phyloP scores from a whole-genome alignment of 2,888 invertebrate genomes.

The Epirrhoe tristata region DNA sequence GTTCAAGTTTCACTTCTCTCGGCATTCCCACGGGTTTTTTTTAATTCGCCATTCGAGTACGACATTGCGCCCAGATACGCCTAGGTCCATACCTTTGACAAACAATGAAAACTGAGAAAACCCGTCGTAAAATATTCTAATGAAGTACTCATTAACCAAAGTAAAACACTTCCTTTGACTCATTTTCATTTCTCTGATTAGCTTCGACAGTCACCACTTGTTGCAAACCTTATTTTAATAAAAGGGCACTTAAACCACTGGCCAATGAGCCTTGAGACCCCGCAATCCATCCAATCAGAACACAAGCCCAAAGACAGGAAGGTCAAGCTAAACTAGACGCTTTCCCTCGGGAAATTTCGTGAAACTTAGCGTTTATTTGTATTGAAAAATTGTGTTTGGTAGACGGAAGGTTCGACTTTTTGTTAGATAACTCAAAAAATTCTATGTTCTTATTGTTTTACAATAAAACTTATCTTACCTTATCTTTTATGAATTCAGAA shows the following conservation, averaged over 20 bases:
- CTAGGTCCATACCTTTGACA: too few species aligned
- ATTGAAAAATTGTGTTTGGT: constrained; percentile 3
- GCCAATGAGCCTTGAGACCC: constrained; percentile 16
- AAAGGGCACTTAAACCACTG: constrained; percentile 16
- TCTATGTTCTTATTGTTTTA: too few species aligned
- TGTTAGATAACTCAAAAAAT: not conserved
- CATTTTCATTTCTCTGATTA: constrained; percentile 19
- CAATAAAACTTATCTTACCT: too few species aligned
- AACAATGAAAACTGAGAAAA: too few species aligned
- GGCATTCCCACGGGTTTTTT: too few species aligned
- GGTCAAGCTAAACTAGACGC: not conserved
- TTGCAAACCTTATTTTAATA: constrained; percentile 35
- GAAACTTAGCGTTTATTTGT: not conserved
- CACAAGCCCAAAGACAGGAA: not conserved
- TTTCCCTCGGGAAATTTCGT: not conserved
- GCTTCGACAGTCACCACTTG: constrained; percentile 32
- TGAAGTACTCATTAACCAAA: constrained; percentile 5
- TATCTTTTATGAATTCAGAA: too few species aligned
- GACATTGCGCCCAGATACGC: too few species aligned
- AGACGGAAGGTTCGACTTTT: not conserved
- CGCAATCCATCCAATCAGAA: not conserved
- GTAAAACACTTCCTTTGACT: constrained; percentile 11
- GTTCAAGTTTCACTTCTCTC: too few species aligned
- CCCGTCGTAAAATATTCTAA: constrained; percentile 1
- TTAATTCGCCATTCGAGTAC: too few species aligned